Base-by-base conservation (phyloP, 2,797 vertebrate genomes). In the Tolypeutes matacus region DNA sequence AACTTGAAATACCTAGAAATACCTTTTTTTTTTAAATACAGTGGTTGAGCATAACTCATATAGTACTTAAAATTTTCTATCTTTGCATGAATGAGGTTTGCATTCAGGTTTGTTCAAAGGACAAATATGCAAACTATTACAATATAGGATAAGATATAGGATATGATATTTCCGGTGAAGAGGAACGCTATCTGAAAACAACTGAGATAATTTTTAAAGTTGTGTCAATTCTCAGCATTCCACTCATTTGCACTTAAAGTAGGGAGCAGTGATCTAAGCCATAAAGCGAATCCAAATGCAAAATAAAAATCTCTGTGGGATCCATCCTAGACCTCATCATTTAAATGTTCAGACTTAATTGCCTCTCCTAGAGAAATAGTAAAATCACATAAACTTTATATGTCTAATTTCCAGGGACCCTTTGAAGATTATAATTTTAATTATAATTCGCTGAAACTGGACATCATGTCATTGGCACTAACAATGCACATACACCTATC, bases 341-440 rank as follows among this genome's bases (percentile, higher is more conserved):
- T 89, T 86, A 80, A 73, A 93, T 73, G 46, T 91, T 93, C 73
- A 93, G 82, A 89, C 6, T 23, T 82, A 87, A 86, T 4, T 64
- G 25, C 27, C 49, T 93, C 75, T 89, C 53, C 64, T 62, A 88
- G n/a, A 89, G 46, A 95, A 94, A 73, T 86, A 73, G 18, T 11
- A 84, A 82, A 93, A 95, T 88, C 73, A 75, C 2, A 82, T 77
- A 76, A 78, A 94, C 21, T 83, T 89, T 51, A 76, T 95, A 15
- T 73, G 83, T 81, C 10, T 77, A 49, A 93, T 81, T 96, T 96
- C 39, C 15, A 49, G 73, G 82, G 31, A 77, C 25, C 0, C 14
- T 95, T 90, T 93, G 53, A 88, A 82, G 56, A 92, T 53, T 82
- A 36, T 64, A 89, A 85, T 88, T 92, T 88, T 77, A 70, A 90